Evolutionary conservation across 2,113 vertebrate genomes (phyloP).

Genomic region (Myotis yumanensis): DNA sequence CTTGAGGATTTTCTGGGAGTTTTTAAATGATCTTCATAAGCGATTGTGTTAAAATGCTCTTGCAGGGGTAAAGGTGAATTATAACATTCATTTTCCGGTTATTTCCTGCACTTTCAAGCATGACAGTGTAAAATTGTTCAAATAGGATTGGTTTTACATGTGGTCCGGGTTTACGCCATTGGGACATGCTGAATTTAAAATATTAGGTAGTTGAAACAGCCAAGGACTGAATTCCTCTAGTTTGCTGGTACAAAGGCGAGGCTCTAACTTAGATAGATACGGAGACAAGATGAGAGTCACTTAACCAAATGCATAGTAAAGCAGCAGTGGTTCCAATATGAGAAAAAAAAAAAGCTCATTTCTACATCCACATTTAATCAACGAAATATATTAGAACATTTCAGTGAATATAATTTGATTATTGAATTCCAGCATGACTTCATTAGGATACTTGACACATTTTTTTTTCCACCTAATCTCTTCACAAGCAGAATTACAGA

Average conservation of each 20-base stretch:
- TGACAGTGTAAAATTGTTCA: slow-evolving; percentile 68
- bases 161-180: slow-evolving; percentile 54
- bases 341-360: neutral
- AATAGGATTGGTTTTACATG: slow-evolving; percentile 56
- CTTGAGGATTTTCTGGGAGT: slow-evolving; percentile 44
- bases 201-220: slow-evolving; percentile 33
- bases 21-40: slow-evolving; percentile 64
- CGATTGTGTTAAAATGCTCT: slow-evolving; percentile 58
- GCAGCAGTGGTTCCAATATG: neutral
- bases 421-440: neutral
- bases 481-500: neutral
- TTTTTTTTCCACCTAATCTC: neutral
- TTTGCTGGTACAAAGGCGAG: neutral
- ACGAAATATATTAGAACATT: neutral
- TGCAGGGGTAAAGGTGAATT: slow-evolving; percentile 60
- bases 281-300: neutral
- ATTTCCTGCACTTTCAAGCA: slow-evolving; percentile 62
- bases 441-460: neutral
- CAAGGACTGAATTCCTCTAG: neutral
- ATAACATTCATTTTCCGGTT: slow-evolving; percentile 64
- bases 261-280: too few species aligned
- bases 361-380: neutral
- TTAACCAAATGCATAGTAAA: neutral
- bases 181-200: slow-evolving; percentile 53
- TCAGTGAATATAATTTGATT: neutral